These are phyloP conservation scores for Hyles lineata DNA, from an alignment of 2,888 invertebrate species.

Conservation along the genomic window DNA sequence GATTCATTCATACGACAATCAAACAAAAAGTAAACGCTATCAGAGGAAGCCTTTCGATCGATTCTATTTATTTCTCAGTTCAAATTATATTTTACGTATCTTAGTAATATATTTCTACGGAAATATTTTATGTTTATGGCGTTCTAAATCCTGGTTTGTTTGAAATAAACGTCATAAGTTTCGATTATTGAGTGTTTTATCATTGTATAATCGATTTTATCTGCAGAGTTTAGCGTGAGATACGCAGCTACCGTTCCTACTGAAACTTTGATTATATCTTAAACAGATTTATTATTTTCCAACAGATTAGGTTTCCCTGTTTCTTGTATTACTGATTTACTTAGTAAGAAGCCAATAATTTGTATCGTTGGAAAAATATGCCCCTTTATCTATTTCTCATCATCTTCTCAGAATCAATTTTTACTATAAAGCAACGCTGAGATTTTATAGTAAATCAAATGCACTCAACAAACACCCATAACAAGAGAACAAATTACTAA, in stretches of 20 bases:
- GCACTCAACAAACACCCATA: neutral
- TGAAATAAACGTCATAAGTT: constrained; percentile 27
- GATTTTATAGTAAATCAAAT: neutral
- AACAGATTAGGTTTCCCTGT: neutral
- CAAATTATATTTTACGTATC: neutral
- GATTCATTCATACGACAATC: neutral
- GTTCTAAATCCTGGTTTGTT: neutral
- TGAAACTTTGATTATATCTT: neutral
- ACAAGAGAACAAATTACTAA: neutral
- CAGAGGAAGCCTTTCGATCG: neutral
- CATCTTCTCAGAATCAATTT: no score
- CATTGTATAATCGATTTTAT: neutral
- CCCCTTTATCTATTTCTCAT: no score
- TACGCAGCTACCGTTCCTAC: constrained; percentile 4
- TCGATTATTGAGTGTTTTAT: constrained; percentile 12
- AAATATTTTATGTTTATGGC: neutral
- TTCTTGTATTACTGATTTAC: neutral
- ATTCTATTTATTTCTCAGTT: neutral
- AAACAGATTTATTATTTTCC: neutral
- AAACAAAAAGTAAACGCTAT: neutral
- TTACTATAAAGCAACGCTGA: no score
- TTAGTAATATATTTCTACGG: neutral
- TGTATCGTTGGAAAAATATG: no score
- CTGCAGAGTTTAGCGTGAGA: neutral
- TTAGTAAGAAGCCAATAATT: no score